phyloP scores from a whole-genome alignment of 2,888 invertebrate species.

The Megamerina dolium region DNA sequence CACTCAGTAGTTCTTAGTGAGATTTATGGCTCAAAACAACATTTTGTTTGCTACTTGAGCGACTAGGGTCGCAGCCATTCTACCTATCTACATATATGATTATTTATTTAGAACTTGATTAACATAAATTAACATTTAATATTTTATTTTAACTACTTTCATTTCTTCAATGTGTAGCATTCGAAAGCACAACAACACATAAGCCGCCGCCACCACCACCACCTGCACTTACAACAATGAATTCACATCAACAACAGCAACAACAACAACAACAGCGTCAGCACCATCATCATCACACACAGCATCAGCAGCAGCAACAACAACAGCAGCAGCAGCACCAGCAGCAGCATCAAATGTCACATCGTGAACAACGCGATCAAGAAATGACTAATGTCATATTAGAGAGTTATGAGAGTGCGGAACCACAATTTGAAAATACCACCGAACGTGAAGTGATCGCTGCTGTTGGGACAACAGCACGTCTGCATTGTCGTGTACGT shows the following conservation, averaged over 20 bases:
- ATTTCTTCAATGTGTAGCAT: neutral
- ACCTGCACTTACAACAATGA: neutral
- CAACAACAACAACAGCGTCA: neutral
- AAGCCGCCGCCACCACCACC: conserved; percentile 1
- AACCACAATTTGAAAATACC: conserved; percentile 80
- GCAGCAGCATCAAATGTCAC: conserved; percentile 18
- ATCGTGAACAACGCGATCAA: neutral
- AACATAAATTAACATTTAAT: no score
- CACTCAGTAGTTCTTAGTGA: no score
- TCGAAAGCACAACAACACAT: conserved; percentile 5
- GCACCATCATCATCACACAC: conserved; percentile 1
- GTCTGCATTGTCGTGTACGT: conserved; percentile 75
- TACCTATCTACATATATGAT: no score
- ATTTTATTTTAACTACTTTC: neutral
- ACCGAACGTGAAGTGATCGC: conserved; percentile 76
- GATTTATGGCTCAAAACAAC: no score
- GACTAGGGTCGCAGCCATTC: no score
- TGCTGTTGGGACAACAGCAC: conserved; percentile 78
- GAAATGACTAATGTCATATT: conserved; percentile 32
- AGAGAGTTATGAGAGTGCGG: conserved; percentile 33
- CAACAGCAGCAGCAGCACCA: no score
- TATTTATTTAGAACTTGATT: no score
- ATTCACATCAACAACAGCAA: neutral
- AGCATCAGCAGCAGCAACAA: conserved; percentile 1
- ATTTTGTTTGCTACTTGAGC: no score